Percentiles rank a stretch among this genome's conserved stretches.
Evolutionary conservation across 2,113 vertebrate species (phyloP).

Genomic region (Salvelinus namaycush): DNA sequence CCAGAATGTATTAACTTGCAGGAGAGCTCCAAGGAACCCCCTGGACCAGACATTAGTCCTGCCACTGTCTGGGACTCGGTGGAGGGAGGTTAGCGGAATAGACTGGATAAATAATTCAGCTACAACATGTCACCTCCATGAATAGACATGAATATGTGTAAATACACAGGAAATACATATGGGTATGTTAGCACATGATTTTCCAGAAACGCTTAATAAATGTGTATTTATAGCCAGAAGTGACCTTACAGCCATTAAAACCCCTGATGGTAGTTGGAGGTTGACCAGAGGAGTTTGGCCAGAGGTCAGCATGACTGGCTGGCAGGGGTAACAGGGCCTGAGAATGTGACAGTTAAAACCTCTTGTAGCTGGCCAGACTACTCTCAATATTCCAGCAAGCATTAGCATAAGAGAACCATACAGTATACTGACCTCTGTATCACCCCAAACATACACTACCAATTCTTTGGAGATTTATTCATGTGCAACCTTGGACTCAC

Average conservation of each 20-base stretch:
- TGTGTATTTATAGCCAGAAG: background rate
- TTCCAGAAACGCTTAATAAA: background rate
- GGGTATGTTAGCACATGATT: background rate
- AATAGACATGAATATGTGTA: slow-evolving; percentile 10
- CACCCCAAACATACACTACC: background rate
- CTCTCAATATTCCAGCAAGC: background rate
- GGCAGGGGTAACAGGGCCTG: background rate
- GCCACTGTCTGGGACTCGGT: slow-evolving; percentile 58
- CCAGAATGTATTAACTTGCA: slow-evolving; percentile 79
- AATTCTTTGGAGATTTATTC: background rate
- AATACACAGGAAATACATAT: slow-evolving; percentile 56
- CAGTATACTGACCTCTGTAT: background rate
- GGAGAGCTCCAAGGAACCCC: slow-evolving; percentile 71
- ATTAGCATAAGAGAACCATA: background rate
- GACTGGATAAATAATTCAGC: slow-evolving; percentile 51
- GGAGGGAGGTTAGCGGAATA: slow-evolving; percentile 43
- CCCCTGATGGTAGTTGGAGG: background rate
- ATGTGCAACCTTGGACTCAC: background rate
- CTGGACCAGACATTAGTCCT: slow-evolving; percentile 72
- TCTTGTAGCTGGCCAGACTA: background rate
- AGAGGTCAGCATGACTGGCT: background rate
- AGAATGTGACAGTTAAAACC: background rate
- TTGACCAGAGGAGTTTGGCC: background rate
- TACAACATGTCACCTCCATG: slow-evolving; percentile 39
- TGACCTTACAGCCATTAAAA: background rate